Evolutionary conservation across 1,140 invertebrate genomes (phyloP), one percentile per base, ranked within the genome.

Genomic region (Akabosia matsudoensis): DNA sequence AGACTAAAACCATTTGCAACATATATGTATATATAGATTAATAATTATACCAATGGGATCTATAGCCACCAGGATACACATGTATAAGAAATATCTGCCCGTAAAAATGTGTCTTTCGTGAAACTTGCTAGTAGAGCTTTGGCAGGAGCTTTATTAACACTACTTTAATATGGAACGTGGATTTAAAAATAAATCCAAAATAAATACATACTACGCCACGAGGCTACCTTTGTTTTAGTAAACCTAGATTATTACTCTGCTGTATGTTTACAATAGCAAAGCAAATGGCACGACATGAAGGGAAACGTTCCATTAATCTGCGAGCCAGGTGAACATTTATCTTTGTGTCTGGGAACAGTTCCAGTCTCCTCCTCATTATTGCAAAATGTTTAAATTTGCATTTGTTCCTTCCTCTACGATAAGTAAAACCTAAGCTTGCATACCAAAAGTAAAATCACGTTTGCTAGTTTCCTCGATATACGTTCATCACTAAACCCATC

Each of bases 321-420:
- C n/a, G 37, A 45, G 18, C 37, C 37, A 45, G 37, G 37, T 45
- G 37, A 56, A 56, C 54, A 56, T 56, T 56, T 56, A 56, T 56
- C 54, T 56, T n/a, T 56, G 54, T 56, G 7, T 22, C 18, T 7
- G n/a, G 54, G 14, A 56, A 16, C 7, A 13, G 10, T 61, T 24
- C 54, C 24, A 14, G 61, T 67, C 61, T 31, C 61, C 14, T 61
- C 54, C 54, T 61, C 54, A 61, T 61, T 61, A 67, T 67, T 67
- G 61, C 61, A 67, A 67, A 67, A 67, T 31, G n/a, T 31, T 67
- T 31, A 30, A 67, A 67, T 67, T 67, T 67, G 61, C 61, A 67
- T 67, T 67, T 67, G 54, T 67, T 56, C 22, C 54, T 56, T 56
- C 54, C 54, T 10, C 54, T 3, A 56, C 14, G 3, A 56, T 45